A percentile compares a stretch with the other conserved stretches of the same genome.
Evolutionary conservation across 2,797 vertebrate species (phyloP).

Genomic region (Danio albolineatus): DNA sequence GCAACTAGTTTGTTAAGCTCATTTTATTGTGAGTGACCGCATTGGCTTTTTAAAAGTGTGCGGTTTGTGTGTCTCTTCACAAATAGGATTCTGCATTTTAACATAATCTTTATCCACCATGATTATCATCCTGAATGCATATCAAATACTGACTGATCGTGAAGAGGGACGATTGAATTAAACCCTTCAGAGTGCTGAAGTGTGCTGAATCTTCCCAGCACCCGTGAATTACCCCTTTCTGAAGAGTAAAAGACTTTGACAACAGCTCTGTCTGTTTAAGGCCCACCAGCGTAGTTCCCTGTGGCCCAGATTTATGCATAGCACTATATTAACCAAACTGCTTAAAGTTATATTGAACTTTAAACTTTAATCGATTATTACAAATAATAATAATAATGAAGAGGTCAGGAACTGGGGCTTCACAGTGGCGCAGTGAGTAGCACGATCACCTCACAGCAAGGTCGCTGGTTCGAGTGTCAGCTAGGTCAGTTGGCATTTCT

Average conservation of each 20-base stretch:
- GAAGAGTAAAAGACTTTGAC: background rate
- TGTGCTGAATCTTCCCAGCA: constrained; percentile 28
- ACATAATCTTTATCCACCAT: constrained; percentile 27
- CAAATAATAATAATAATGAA: too few relatives aligned
- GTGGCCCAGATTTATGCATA: background rate
- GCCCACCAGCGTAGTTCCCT: constrained; percentile 3
- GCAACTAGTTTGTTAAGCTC: constrained; percentile 23
- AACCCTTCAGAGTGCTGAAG: constrained; percentile 5
- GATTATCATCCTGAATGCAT: constrained; percentile 34
- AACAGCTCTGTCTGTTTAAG: constrained; percentile 3
- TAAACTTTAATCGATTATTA: too few relatives aligned
- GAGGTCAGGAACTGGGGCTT: too few relatives aligned
- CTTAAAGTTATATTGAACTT: too few relatives aligned
- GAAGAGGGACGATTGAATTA: constrained; percentile 26
- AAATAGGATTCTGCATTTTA: constrained; percentile 8
- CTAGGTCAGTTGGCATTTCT: too few relatives aligned
- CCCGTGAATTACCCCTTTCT: background rate
- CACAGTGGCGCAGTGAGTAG: too few relatives aligned
- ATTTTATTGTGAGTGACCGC: background rate
- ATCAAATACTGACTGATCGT: constrained; percentile 25
- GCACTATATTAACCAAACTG: background rate
- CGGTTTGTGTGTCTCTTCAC: constrained; percentile 14
- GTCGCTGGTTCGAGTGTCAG: too few relatives aligned
- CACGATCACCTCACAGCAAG: too few relatives aligned
- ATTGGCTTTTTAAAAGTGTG: constrained; percentile 41